Evolutionary conservation across 92 coral and sea anemone species (phyloP).

Genomic region (Zoanthus sociatus): DNA sequence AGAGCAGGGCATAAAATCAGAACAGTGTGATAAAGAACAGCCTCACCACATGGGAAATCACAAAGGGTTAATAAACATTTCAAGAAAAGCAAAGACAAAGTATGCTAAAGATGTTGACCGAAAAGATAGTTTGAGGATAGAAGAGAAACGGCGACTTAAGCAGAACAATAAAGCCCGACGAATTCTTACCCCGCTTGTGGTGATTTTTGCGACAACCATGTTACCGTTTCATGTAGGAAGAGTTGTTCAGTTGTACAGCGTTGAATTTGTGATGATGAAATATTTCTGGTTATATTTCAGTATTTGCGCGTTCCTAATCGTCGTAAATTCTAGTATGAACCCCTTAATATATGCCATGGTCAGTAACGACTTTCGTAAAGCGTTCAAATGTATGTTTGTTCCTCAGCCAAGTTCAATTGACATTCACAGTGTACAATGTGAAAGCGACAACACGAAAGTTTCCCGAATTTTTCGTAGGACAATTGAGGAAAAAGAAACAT

Average conservation of each 20-base stretch:
- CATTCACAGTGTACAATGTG: not conserved
- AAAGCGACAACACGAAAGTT: not conserved
- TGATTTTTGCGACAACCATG: constrained; percentile 13
- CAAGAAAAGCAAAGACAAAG: not conserved
- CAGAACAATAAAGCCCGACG: constrained; percentile 37
- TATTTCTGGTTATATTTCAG: constrained; percentile 26
- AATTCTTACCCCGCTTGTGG: constrained; percentile 34
- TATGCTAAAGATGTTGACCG: not conserved
- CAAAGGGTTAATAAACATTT: not conserved
- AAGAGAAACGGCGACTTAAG: constrained; percentile 33
- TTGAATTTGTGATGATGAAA: not conserved
- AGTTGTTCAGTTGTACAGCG: not conserved
- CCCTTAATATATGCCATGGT: constrained; percentile 40
- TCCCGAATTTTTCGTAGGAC: not conserved
- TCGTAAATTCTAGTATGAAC: constrained; percentile 25
- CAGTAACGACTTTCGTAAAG: constrained; percentile 34
- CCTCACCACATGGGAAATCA: not conserved
- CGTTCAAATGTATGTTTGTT: constrained; percentile 25
- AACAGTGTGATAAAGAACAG: not conserved
- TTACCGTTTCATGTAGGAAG: constrained; percentile 8
- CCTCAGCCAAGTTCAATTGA: not conserved
- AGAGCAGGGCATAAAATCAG: not conserved
- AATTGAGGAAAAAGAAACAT: not conserved
- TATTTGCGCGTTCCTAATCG: constrained; percentile 14
- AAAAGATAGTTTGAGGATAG: constrained; percentile 33